A percentile compares a stretch with the other conserved stretches of the same genome.
Conservation (phyloP, 2,888 invertebrate species). For the Elysia crispata region DNA sequence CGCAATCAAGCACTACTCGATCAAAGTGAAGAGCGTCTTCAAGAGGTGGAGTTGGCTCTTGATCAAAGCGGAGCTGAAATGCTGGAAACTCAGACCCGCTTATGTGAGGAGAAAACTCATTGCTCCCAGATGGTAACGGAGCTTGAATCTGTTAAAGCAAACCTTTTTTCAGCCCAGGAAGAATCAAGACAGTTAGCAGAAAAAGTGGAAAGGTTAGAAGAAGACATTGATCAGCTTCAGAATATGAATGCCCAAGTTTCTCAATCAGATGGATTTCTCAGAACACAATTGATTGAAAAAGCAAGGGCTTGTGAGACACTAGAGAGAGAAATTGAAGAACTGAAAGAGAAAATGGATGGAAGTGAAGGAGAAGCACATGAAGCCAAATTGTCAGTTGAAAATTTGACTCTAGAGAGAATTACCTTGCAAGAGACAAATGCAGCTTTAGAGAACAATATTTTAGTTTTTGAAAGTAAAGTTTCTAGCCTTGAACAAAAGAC, state of each 20-base stretch:
- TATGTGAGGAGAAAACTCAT: conserved; percentile 23
- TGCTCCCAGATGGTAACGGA: neutral
- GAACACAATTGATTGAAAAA: conserved; percentile 18
- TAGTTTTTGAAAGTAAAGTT: conserved; percentile 24
- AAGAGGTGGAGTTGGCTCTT: neutral
- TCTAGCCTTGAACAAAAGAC: conserved; percentile 32
- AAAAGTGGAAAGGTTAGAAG: no score
- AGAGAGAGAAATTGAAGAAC: conserved; percentile 31
- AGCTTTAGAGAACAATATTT: conserved; percentile 12
- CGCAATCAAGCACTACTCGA: neutral
- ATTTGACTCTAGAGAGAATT: neutral
- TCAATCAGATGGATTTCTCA: conserved; percentile 13
- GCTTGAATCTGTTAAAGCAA: neutral
- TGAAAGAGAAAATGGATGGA: conserved; percentile 45
- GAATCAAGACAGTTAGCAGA: no score
- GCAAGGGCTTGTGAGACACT: conserved; percentile 17
- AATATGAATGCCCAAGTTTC: conserved; percentile 27
- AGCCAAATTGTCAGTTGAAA: neutral
- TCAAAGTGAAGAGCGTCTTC: conserved; percentile 2
- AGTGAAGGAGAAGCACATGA: conserved; percentile 36
- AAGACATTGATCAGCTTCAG: no score
- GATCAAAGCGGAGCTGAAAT: neutral
- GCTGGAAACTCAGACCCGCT: neutral
- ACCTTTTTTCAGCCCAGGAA: neutral
- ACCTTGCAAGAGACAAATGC: conserved; percentile 28